Evolutionary conservation across 2,113 vertebrate genomes (phyloP).

Genomic region (Climacteris rufus): DNA sequence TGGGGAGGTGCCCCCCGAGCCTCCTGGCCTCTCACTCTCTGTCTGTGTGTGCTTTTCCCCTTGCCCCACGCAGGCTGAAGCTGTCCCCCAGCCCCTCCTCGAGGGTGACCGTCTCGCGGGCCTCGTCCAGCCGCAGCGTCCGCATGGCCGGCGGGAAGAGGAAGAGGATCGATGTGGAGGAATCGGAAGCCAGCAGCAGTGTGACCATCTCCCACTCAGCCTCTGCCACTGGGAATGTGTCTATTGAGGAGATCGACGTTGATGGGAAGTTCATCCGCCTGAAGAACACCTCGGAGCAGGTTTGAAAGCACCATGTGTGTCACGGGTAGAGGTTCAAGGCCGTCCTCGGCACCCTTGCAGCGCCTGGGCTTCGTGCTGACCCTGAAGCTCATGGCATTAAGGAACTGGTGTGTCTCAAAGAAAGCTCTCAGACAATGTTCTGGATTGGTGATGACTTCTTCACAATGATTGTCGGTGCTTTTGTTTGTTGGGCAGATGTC

Average conservation of each 20-base stretch:
- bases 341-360: fast-evolving
- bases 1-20: background rate
- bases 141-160: constrained; percentile 82
- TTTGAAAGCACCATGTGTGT: background rate
- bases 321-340: fast-evolving
- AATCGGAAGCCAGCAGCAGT: constrained; percentile 87
- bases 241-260: constrained; percentile 85
- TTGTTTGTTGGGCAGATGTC: background rate
- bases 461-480: background rate
- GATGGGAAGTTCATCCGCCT: constrained; percentile 90
- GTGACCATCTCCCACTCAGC: constrained; percentile 86
- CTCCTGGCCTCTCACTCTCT: too few species aligned
- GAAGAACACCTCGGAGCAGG: constrained; percentile 84
- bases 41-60: background rate
- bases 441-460: background rate
- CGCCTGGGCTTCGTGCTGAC: background rate
- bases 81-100: constrained; percentile 84
- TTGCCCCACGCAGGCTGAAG: constrained; percentile 72
- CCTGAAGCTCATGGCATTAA: background rate
- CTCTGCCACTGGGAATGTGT: constrained; percentile 84
- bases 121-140: constrained; percentile 83
- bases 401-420: background rate
- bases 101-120: constrained; percentile 82
- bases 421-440: background rate
- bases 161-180: constrained; percentile 84